phyloP scores from a whole-genome alignment of 2,888 invertebrate species.

The Stenichneumon culpator region DNA sequence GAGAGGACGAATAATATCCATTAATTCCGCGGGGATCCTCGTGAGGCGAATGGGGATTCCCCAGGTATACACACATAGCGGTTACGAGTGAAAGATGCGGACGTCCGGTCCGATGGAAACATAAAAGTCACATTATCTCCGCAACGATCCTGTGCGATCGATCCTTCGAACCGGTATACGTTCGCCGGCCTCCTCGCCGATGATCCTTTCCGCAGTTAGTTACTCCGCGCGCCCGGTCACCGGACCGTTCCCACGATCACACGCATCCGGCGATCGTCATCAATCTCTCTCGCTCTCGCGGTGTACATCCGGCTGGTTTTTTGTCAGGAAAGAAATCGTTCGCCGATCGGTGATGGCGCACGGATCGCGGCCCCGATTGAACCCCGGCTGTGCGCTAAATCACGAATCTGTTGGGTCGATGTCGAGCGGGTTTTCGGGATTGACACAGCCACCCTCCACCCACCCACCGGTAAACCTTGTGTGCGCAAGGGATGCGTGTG shows the following conservation, averaged over 20 bases:
- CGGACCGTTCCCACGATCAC: slow-evolving; percentile 65
- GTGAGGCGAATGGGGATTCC: not conserved
- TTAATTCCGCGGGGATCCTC: slow-evolving; percentile 51
- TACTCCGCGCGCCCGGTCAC: slow-evolving; percentile 70
- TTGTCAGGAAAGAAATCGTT: slow-evolving; percentile 40
- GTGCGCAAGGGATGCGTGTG: slow-evolving; percentile 29
- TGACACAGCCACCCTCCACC: not conserved
- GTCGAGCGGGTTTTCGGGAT: slow-evolving; percentile 32
- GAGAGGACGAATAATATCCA: slow-evolving; percentile 57
- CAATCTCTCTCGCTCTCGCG: slow-evolving; percentile 46
- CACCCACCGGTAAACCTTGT: slow-evolving; percentile 11
- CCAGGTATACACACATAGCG: slow-evolving; percentile 4
- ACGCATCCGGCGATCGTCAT: slow-evolving; percentile 62
- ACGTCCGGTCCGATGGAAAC: slow-evolving; percentile 60
- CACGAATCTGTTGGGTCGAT: slow-evolving; percentile 48
- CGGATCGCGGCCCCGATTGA: slow-evolving; percentile 32
- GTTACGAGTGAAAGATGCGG: slow-evolving; percentile 28
- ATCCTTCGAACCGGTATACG: slow-evolving; percentile 62
- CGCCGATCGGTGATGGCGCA: slow-evolving; percentile 37
- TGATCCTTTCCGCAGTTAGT: slow-evolving; percentile 51
- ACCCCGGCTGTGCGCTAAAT: slow-evolving; percentile 50
- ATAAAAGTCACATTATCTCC: slow-evolving; percentile 70
- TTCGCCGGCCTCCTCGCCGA: slow-evolving; percentile 48
- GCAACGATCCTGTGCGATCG: slow-evolving; percentile 52
- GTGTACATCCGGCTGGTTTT: slow-evolving; percentile 15